A percentile compares a stretch with the other conserved stretches of the same genome.
Conservation (phyloP, 1,140 invertebrate genomes). For the Drosophila sulfurigaster region DNA sequence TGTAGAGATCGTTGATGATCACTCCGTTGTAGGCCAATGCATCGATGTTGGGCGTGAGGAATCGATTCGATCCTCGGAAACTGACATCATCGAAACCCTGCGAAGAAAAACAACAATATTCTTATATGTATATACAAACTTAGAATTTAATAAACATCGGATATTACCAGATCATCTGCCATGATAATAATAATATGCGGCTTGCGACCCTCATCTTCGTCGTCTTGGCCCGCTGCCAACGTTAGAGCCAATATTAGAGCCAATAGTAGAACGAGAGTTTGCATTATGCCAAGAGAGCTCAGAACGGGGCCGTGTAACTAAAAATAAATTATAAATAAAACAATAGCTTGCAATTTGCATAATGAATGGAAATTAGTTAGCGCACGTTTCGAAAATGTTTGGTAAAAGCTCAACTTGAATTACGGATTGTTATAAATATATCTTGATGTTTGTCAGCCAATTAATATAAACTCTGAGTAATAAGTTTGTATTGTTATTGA, state of each 20-base stretch:
- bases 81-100: slow-evolving; percentile 95
- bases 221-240: slow-evolving; percentile 1
- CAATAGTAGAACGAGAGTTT: slow-evolving; percentile 3
- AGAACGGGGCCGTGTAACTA: background rate
- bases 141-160: background rate
- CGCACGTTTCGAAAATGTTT: background rate
- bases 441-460: too few relatives aligned
- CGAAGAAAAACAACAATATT: slow-evolving; percentile 3
- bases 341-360: slow-evolving; percentile 5
- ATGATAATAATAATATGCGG: slow-evolving; percentile 85
- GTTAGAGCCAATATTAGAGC: background rate
- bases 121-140: background rate
- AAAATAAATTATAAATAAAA: background rate
- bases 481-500: background rate
- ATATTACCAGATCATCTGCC: slow-evolving; percentile 87
- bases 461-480: background rate
- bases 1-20: slow-evolving; percentile 91
- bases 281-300: background rate
- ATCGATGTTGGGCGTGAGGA: slow-evolving; percentile 94
- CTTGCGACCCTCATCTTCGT: background rate
- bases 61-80: slow-evolving; percentile 94
- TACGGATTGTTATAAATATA: background rate
- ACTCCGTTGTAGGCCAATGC: slow-evolving; percentile 91
- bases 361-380: slow-evolving; percentile 1
- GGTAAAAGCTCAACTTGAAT: background rate